Conservation (phyloP, 2,797 vertebrate genomes). For the Gymnopithys bicolor region DNA sequence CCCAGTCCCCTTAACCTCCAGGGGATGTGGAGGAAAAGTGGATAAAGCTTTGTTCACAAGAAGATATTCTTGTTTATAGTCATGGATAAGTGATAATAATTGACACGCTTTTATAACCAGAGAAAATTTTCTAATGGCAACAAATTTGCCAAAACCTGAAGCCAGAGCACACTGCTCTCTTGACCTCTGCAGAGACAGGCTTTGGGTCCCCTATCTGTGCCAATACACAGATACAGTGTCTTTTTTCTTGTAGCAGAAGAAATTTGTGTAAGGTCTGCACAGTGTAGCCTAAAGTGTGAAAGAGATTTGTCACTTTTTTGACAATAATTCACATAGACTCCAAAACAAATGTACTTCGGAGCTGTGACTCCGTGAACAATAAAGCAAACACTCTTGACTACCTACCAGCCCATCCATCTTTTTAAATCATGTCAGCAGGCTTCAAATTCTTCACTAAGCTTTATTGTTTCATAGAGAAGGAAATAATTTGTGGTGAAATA, state of each 20-base stretch:
- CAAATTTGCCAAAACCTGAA: not conserved
- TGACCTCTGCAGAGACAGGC: not conserved
- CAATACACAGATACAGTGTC: not conserved
- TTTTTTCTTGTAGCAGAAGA: not conserved
- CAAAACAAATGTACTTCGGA: conserved; percentile 50
- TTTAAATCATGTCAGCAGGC: conserved; percentile 45
- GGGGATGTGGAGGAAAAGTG: not conserved
- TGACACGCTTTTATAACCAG: not conserved
- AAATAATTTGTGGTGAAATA: conserved; percentile 34
- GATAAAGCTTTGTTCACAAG: not conserved
- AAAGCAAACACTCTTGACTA: conserved; percentile 13
- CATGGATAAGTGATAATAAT: not conserved
- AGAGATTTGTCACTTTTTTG: conserved; percentile 57
- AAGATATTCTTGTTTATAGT: not conserved
- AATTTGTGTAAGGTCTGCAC: not conserved
- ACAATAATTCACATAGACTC: conserved; percentile 37
- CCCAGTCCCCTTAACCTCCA: not conserved
- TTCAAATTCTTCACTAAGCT: conserved; percentile 27
- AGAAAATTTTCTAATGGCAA: not conserved
- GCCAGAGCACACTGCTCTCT: not conserved
- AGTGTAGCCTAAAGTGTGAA: not conserved
- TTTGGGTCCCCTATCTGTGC: not conserved
- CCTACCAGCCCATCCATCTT: conserved; percentile 49
- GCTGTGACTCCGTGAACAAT: not conserved
- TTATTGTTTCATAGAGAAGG: conserved; percentile 19